These are phyloP conservation scores for Eilema sororculum DNA, from an alignment of 2,888 invertebrate species.

Conservation along the genomic window DNA sequence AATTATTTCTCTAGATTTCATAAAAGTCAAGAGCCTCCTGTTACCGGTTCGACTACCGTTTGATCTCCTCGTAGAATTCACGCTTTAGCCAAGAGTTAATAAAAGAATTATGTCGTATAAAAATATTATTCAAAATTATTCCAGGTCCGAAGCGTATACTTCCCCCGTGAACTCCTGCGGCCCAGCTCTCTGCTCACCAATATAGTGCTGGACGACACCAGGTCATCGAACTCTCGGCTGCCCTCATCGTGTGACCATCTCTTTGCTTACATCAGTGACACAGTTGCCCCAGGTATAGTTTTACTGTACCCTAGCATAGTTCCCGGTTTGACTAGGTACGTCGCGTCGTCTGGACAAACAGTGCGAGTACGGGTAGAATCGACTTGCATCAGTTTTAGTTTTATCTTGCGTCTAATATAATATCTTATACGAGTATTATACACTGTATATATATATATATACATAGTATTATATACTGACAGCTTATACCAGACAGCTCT, in stretches of 20 bases:
- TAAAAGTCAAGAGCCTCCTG: neutral
- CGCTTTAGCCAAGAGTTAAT: too few species aligned
- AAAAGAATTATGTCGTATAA: neutral
- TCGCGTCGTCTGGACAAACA: neutral
- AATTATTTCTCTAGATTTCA: neutral
- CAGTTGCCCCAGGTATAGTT: constrained; percentile 91
- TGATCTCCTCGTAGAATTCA: neutral
- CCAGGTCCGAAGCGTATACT: constrained; percentile 89
- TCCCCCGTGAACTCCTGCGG: constrained; percentile 91
- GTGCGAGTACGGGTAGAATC: neutral
- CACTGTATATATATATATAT: too few species aligned
- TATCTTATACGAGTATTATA: neutral
- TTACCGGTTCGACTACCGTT: neutral
- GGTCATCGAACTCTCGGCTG: constrained; percentile 84
- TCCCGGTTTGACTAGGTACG: neutral
- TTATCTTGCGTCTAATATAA: too few species aligned
- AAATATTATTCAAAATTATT: constrained; percentile 29
- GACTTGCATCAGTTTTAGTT: neutral
- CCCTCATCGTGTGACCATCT: constrained; percentile 90
- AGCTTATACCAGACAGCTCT: too few species aligned
- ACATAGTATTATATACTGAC: too few species aligned
- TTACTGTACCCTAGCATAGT: neutral
- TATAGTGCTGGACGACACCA: constrained; percentile 91
- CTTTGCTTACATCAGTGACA: constrained; percentile 93
- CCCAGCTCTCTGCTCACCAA: constrained; percentile 93